These are phyloP conservation scores for Turdus rufiventris DNA, from an alignment of 2,113 vertebrate genomes.

Conservation along the genomic window DNA sequence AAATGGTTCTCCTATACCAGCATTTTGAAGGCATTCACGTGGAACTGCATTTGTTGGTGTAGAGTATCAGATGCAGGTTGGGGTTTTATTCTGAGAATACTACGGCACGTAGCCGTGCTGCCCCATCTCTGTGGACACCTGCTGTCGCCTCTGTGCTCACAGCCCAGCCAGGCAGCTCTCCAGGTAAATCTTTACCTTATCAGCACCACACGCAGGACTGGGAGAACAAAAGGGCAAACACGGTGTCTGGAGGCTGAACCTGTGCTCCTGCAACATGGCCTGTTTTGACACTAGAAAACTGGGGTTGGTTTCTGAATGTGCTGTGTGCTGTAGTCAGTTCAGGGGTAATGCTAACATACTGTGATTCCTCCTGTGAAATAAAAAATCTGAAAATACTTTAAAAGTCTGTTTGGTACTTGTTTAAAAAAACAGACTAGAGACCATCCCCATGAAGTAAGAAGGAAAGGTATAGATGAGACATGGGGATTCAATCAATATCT, in stretches of 20 bases:
- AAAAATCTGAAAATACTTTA: background rate
- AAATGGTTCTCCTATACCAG: background rate
- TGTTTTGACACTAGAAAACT: background rate
- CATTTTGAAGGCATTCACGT: background rate
- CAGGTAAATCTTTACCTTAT: background rate
- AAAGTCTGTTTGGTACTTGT: background rate
- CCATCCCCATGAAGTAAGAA: background rate
- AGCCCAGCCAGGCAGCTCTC: background rate
- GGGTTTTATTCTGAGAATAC: background rate
- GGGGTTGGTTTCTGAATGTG: background rate
- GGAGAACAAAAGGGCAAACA: background rate
- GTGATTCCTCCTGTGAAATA: background rate
- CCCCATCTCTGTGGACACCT: background rate
- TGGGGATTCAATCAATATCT: background rate
- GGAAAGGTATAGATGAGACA: background rate
- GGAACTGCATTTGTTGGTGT: background rate
- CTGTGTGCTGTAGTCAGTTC: rapidly evolving
- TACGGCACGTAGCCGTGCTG: rapidly evolving
- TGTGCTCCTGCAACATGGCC: background rate
- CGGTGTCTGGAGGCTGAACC: background rate
- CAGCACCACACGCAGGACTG: background rate
- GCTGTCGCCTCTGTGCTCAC: background rate
- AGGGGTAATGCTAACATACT: background rate
- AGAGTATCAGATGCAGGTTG: background rate
- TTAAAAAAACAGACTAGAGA: background rate